Evolutionary conservation across 2,888 invertebrate genomes (phyloP).

Genomic region (Drosophila vallismaia): DNA sequence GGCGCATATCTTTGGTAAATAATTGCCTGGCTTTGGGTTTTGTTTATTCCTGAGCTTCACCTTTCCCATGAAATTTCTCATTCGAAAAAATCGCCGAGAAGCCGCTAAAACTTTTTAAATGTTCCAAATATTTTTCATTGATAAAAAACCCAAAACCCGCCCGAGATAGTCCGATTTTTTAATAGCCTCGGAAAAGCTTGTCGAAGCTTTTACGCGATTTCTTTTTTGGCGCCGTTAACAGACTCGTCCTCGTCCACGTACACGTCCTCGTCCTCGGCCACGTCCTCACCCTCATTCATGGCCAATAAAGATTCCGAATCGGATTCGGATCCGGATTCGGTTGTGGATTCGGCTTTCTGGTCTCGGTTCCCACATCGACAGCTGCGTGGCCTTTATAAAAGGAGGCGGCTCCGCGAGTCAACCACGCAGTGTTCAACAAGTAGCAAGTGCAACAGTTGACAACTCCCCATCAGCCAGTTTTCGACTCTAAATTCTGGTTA

Average conservation of each 20-base stretch:
- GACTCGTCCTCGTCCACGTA: constrained; percentile 27
- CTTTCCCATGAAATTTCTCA: constrained; percentile 44
- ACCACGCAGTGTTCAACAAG: constrained; percentile 84
- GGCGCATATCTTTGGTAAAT: constrained; percentile 54
- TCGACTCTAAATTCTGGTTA: neutral
- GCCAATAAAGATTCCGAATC: constrained; percentile 30
- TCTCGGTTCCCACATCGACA: constrained; percentile 12
- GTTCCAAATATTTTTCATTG: constrained; percentile 73
- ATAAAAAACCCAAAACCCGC: constrained; percentile 59
- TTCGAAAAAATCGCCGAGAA: constrained; percentile 43
- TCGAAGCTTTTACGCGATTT: constrained; percentile 70
- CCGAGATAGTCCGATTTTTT: neutral
- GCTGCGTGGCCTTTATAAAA: constrained; percentile 77
- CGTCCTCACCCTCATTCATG: constrained; percentile 27
- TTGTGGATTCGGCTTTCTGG: constrained; percentile 47
- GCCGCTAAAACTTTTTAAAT: constrained; percentile 56
- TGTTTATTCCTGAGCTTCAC: constrained; percentile 4
- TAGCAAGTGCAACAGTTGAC: constrained; percentile 80
- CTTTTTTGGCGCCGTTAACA: constrained; percentile 54
- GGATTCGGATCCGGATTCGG: constrained; percentile 41
- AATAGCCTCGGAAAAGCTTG: constrained; percentile 51
- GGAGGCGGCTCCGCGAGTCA: constrained; percentile 67
- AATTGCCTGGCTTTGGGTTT: constrained; percentile 54
- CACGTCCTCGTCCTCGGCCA: constrained; percentile 7
- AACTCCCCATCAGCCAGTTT: constrained; percentile 10